phyloP scores from a whole-genome alignment of 2,888 invertebrate species.

The Gerris lacustris region DNA sequence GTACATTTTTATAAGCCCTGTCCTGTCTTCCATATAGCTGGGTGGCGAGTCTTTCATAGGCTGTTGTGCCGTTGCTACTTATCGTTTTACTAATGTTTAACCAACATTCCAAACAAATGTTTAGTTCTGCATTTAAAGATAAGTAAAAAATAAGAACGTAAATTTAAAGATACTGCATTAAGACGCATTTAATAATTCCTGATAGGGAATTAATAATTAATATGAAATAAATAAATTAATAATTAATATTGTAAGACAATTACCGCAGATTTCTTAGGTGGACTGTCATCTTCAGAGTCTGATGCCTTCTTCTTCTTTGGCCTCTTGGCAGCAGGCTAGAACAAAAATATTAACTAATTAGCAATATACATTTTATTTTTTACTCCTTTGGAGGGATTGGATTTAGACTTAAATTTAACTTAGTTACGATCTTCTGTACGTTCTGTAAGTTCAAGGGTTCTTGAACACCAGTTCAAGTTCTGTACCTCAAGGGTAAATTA shows the following conservation, averaged over 20 bases:
- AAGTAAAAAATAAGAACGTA: too few relatives aligned
- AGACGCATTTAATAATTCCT: too few relatives aligned
- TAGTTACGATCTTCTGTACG: neutral
- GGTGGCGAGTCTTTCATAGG: too few relatives aligned
- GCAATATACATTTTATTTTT: neutral
- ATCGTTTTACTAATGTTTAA: too few relatives aligned
- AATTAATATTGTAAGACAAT: too few relatives aligned
- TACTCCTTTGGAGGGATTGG: neutral
- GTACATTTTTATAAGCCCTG: too few relatives aligned
- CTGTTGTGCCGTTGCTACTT: too few relatives aligned
- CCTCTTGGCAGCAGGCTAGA: conserved; percentile 38
- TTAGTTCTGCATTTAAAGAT: too few relatives aligned
- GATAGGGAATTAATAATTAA: neutral
- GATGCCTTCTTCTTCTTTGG: conserved; percentile 37
- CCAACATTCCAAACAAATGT: too few relatives aligned
- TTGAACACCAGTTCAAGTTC: neutral
- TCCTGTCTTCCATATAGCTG: too few relatives aligned
- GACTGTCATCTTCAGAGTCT: conserved; percentile 33
- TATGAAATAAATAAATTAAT: too few relatives aligned
- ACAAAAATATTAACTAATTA: neutral
- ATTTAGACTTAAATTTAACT: neutral
- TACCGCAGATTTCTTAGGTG: neutral
- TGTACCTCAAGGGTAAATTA: neutral
- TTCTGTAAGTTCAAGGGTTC: neutral
- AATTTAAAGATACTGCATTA: too few relatives aligned